Base-by-base conservation (phyloP, 2,888 invertebrate species). In the Priocnemis perturbator region DNA sequence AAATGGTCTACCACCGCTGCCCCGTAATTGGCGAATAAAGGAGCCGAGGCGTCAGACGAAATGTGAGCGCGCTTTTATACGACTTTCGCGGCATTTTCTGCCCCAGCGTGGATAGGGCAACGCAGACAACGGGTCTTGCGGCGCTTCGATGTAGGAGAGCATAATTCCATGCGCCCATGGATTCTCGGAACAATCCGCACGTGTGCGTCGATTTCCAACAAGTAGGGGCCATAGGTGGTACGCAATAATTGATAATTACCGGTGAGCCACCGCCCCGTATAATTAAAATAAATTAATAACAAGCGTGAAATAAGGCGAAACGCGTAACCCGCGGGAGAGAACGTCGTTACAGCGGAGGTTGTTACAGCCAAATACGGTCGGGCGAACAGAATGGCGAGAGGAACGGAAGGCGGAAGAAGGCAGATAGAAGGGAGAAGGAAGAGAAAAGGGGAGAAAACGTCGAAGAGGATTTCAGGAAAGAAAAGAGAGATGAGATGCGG, bases 241-340 rank as follows among this genome's bases (percentile, higher is more conserved):
- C 72, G 75, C 76, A 80, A 84, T 87, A 85, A 86, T 85, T 84
- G 83, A 86, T 82, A 82, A 84, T 85, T 83, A 83, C 77, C 76
- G 78, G 77, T 67, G 76, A 81, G 78, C 76, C 70, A 69, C 37
- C 64, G 71, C 69, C 17, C 64, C 67, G 73, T 76, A 77, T 85
- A 84, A 86, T 86, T 84, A 86, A 86, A 86, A 84, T 84, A 80
- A 85, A 85, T 86, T 84, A 83, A 86, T 86, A 86, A 83, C 77
- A 73, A 77, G 76, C 77, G 71, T 74, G 75, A 80, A 82, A 83
- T 76, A 77, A 78, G 74, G 71, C 72, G 70, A 64, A 59, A 60
- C 59, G 69, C 45, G 44, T 44, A 26, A 61, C 63, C 73, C 66
- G 68, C 60, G 21, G 30, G 55, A 37, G 55, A 37, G 14, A 37